Evolutionary conservation across 2,797 vertebrate species (phyloP), one percentile per base, ranked within the genome.

Genomic region (Pagetopsis macropterus): DNA sequence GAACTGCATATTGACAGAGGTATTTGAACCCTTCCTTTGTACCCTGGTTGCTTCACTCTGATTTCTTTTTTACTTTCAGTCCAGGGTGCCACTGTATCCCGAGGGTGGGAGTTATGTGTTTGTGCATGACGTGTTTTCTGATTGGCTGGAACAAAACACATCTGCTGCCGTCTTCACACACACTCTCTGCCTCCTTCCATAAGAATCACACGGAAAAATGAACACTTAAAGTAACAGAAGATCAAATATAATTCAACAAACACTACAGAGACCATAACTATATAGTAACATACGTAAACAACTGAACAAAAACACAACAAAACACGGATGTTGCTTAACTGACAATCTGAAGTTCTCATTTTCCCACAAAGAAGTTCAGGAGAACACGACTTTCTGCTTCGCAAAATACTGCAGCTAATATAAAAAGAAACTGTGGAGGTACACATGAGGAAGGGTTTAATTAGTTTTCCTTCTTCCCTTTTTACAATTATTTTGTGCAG

Each of bases 341-440:
- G 70, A 86, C 44, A 23, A 15, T 52, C 50, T 85, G 70, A 78
- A 46, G 41, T 57, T 70, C 61, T 61, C 64, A 4, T 60, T 54
- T 76, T 66, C 76, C 66, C 9, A 43, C 63, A 41, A 67, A 65
- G 58, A 70, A 45, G 65, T 61, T 68, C 50, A 73, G 78, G 85
- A 81, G 85, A 86, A 84, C 15, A 65, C 14, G 52, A 84, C 72
- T 51, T 84, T 79, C 84, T 76, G 83, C 75, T 83, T 85, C 79
- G 88, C 49, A 91, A 88, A 94, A 94, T 84, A 93, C 92, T 91
- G 91, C 85, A 72, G 81, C 90, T 88, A 88, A 72, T 33, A 9
- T 33, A 3, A 82, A 89, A 78, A 91, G 75, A 93, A 92, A 91
- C 86, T 87, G 85, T 88, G 90, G 86, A 91, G 69, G 63, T 84